Evolutionary conservation across 2,888 invertebrate genomes (phyloP), one percentile per base, ranked within the genome.

Genomic region (Dicyrtoma fusca): DNA sequence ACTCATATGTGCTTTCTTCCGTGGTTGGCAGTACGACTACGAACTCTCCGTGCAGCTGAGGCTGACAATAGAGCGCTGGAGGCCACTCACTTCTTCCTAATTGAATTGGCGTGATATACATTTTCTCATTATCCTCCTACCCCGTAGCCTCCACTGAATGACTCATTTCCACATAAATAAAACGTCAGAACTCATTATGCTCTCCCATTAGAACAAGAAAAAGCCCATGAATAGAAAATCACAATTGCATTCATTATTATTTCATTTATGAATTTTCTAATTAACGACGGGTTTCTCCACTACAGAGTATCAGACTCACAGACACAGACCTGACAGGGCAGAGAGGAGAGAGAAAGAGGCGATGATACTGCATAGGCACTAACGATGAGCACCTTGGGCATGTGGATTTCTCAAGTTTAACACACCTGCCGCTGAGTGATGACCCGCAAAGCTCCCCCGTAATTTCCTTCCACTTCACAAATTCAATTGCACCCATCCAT

Each of bases 21-120:
- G 47, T 47, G 63, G 57, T 59, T 63, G 62, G 64, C 64, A 51
- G n/a, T 64, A 51, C n/a, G n/a, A n/a, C n/a, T n/a, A n/a, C n/a
- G n/a, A n/a, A n/a, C n/a, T n/a, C n/a, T n/a, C n/a, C n/a, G 25
- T 63, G 19, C 34, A 62, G 62, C 63, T 44, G 62, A 61, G 49
- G 47, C 63, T 73, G 55, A 71, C 74, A 74, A 74, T 74, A 63
- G 69, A 69, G 44, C 49, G 74, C 74, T 72, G 49, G 51, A 72
- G 74, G 74, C 69, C 72, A 74, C 70, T 75, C 66, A 71, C 71
- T 71, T 70, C 65, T 71, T 47, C 64, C 75, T 75, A 75, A 75
- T 75, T 75, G 75, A 73, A 73, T 75, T 73, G 73, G 71, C 71
- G 73, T 73, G 73, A 66, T 73, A 73, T 71, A 71, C 75, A 75